Percentiles rank a stretch among this genome's conserved stretches.
Evolutionary conservation across 2,797 vertebrate species (phyloP).

Genomic region (Ammospiza maritima): DNA sequence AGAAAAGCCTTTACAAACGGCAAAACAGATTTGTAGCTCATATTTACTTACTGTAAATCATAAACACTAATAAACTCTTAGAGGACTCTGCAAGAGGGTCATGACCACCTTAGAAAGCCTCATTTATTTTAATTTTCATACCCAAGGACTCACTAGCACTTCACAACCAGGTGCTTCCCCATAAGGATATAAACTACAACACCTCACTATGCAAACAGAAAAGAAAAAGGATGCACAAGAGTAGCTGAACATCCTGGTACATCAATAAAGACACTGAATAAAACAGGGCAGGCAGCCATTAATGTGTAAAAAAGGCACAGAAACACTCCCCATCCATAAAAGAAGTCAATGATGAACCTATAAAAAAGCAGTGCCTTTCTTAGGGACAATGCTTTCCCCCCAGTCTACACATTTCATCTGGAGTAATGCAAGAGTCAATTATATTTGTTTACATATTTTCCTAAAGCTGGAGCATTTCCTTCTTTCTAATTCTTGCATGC

Average conservation of each 20-base stretch:
- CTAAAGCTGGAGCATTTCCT: background rate
- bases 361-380: background rate
- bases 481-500: background rate
- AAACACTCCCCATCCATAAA: background rate
- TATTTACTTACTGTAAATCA: slow-evolving; percentile 11
- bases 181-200: background rate
- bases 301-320: background rate
- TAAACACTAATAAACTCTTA: background rate
- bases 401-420: background rate
- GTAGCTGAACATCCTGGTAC: background rate
- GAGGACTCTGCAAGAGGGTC: background rate
- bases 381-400: background rate
- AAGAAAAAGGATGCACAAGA: background rate
- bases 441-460: background rate
- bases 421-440: background rate
- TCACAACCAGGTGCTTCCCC: background rate
- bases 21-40: background rate
- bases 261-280: background rate
- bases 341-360: background rate
- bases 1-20: slow-evolving; percentile 12
- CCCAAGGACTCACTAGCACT: background rate
- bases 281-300: background rate
- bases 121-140: background rate
- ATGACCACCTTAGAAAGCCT: background rate
- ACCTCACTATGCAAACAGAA: background rate